Evolutionary conservation across 2,888 invertebrate species (phyloP).

Genomic region (Ctenicera cuprea): DNA sequence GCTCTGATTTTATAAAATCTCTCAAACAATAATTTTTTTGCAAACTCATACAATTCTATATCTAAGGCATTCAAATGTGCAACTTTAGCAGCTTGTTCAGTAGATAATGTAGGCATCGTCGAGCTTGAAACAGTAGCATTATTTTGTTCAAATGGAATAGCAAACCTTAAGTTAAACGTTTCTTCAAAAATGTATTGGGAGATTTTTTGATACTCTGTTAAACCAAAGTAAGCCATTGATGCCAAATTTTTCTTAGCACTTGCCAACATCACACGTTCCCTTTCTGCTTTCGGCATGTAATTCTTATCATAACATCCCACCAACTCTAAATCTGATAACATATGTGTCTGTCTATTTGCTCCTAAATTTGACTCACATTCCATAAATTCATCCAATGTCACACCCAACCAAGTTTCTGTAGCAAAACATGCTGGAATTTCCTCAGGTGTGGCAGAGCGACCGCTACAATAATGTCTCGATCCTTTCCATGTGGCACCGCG

Average conservation of each 20-base stretch:
- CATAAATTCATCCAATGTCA: slow-evolving; percentile 93
- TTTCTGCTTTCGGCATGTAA: slow-evolving; percentile 82
- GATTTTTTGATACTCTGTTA: slow-evolving; percentile 96
- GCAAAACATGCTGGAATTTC: slow-evolving; percentile 90
- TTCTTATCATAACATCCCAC: slow-evolving; percentile 96
- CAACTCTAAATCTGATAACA: slow-evolving; percentile 96
- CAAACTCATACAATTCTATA: slow-evolving; percentile 94
- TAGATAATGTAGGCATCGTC: slow-evolving; percentile 85
- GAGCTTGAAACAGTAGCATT: slow-evolving; percentile 92
- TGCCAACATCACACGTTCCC: slow-evolving; percentile 90
- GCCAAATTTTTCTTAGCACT: slow-evolving; percentile 97
- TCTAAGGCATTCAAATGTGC: slow-evolving; percentile 91
- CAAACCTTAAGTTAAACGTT: slow-evolving; percentile 93
- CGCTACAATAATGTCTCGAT: slow-evolving; percentile 83
- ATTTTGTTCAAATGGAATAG: slow-evolving; percentile 93
- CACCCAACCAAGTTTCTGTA: slow-evolving; percentile 91
- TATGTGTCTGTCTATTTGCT: slow-evolving; percentile 96
- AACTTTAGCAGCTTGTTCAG: slow-evolving; percentile 85
- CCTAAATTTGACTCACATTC: slow-evolving; percentile 95
- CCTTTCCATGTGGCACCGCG: slow-evolving; percentile 98
- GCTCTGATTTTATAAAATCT: slow-evolving; percentile 88
- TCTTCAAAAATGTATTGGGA: slow-evolving; percentile 95
- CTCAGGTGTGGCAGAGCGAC: slow-evolving; percentile 83
- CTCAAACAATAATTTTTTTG: slow-evolving; percentile 90
- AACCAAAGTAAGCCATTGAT: slow-evolving; percentile 97